Evolutionary conservation across 2,797 vertebrate species (phyloP), one percentile per base, ranked within the genome.

Genomic region (Myioborus miniatus): DNA sequence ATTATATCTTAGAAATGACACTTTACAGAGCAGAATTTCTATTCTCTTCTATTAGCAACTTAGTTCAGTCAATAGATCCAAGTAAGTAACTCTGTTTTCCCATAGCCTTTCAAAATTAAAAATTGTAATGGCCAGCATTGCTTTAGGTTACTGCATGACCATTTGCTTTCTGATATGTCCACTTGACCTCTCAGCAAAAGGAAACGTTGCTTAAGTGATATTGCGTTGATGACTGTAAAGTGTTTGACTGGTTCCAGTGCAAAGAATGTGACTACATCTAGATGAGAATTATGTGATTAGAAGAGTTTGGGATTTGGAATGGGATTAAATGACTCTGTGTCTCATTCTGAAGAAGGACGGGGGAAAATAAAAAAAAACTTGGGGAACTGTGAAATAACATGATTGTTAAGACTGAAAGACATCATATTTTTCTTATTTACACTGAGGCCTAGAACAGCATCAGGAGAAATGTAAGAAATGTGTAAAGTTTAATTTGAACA

Each of bases 291-390:
- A 22, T 14, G 4, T 21, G 11, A 37, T 37, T 65, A 65, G 41
- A 46, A n/a, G 27, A 37, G 7, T 2, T n/a, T 46, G 37, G 21
- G 27, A 72, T 80, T 77, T 60, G 6, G 6, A 65, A 65, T 32
- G 18, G 5, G 6, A 62, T 46, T 74, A 69, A 68, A 8, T 19
- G 17, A 64, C 24, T 1, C 41, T 59, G 16, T 12, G 21, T 5
- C 1, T 5, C 24, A 22, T 29, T 26, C 3, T 60, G 32, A 63
- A 63, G 50, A 62, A 16, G 3, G 3, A 27, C 1, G 3, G 9
- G 2, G 1, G 0, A 5, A 46, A 70, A 6, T 32, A 1, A 65
- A 6, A 15, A 63, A 46, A 15, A 15, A 36, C 11, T 53, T 12
- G 44, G 2, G 18, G 56, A 82, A 36, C 2, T 32, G 11, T 13